Percentiles rank a stretch among this genome's conserved stretches.
phyloP scores from a whole-genome alignment of 1,140 invertebrate species.

The Saccostrea cuccullata region DNA sequence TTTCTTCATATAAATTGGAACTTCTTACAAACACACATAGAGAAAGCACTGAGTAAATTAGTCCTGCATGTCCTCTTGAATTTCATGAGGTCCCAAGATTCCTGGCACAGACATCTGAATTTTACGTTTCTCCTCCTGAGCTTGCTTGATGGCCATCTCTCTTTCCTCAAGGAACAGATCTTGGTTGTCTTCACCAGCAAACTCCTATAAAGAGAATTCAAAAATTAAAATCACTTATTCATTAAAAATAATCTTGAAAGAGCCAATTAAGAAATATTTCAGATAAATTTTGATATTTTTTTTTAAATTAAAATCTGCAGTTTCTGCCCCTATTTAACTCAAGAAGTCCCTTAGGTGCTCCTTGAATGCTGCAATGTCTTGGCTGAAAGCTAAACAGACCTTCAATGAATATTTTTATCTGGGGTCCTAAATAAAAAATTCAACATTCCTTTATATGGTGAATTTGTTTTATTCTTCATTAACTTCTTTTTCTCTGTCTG shows the following conservation, averaged over 20 bases:
- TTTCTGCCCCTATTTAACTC: constrained; percentile 97
- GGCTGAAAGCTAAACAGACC: constrained; percentile 98
- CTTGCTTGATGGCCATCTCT: constrained; percentile 90
- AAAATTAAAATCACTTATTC: not conserved
- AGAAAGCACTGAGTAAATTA: constrained; percentile 48
- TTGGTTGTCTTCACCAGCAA: constrained; percentile 97
- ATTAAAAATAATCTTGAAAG: no score
- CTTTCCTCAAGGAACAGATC: constrained; percentile 98
- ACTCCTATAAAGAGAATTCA: constrained; percentile 85
- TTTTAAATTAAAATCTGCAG: not conserved
- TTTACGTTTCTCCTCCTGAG: constrained; percentile 95
- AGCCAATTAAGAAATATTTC: no score
- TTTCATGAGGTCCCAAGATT: constrained; percentile 96
- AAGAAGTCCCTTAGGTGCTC: constrained; percentile 99
- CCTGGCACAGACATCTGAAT: constrained; percentile 96
- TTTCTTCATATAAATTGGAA: no score
- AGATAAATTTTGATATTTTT: not conserved
- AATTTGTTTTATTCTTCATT: not conserved
- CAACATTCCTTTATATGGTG: not conserved
- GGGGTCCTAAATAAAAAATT: constrained; percentile 81
- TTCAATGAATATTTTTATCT: constrained; percentile 99
- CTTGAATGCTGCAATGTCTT: constrained; percentile 97
- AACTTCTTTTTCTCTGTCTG: not conserved
- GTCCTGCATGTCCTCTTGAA: constrained; percentile 99
- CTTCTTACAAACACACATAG: not conserved